Evolutionary conservation across 1,140 invertebrate genomes (phyloP), one percentile per base, ranked within the genome.

Genomic region (Steinernema khuongi): DNA sequence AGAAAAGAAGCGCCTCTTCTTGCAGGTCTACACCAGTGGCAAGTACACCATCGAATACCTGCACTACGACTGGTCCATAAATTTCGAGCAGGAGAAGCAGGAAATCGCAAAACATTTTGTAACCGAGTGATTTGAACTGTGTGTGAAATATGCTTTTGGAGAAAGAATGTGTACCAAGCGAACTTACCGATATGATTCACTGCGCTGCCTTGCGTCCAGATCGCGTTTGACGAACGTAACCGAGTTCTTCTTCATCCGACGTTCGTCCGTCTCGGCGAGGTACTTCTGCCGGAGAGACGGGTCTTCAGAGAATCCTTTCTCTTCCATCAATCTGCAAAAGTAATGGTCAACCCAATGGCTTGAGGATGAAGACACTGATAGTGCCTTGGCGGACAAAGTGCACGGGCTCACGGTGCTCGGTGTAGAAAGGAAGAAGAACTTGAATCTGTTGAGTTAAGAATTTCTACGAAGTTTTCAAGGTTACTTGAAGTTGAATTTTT

Each of bases 181-280:
- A 18, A 68, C 78, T 68, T 19, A 88, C 87, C 89, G 87, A 80
- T 88, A 90, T n/a, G 85, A 80, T 78, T 90, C 94, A 22, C 94
- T 96, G 79, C 96, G 91, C 75, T 93, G 92, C 81, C 93, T 88
- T 0, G 94, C 94, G 88, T 97, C 95, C 70, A 99, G 87, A 88
- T 98, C 95, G 77, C 95, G 88, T 87, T 97, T 28, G 96, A 87
- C 72, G 75, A 85, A 85, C 4, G 82, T 83, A 19, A 72, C 71
- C 14, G 71, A 60, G 26, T 78, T 79, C 68, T 83, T 81, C 28
- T 72, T 67, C 14, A 73, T 36, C 30, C 78, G 28, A 30, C 74
- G 81, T 28, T 74, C 71, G 71, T 72, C 36, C 68, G 70, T 73
- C 71, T 80, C 85, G 74, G 87, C 91, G 90, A 91, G 91, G 50